Evolutionary conservation across 2,797 vertebrate species (phyloP), one percentile per base, ranked within the genome.

Genomic region (Sciaenops ocellatus): DNA sequence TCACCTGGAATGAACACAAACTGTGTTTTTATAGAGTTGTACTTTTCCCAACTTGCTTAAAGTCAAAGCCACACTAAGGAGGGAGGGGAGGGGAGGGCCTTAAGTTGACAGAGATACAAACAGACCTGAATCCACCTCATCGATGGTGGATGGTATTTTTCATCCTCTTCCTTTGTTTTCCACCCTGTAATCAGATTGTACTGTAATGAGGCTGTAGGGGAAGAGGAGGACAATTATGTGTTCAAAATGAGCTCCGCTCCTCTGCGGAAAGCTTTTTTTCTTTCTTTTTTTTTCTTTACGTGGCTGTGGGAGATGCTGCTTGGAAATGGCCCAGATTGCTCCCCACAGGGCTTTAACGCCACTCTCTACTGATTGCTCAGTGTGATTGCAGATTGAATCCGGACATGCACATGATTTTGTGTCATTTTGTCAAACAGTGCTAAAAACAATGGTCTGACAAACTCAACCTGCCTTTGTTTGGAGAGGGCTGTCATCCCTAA

Each of bases 161-260:
- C 83, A 87, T 84, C 67, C 34, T 60, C 79, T 75, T 73, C 71
- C 87, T 85, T 91, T 90, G 88, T 90, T 90, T 93, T 86, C 74
- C 76, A 74, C 60, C 79, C 82, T 87, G 85, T 92, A 93, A 93
- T 92, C 90, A 90, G 83, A 91, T 90, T 88, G 81, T 61, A 60
- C 80, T 68, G 82, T 91, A 93, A 94, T 94, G 92, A 93, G 87
- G 86, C 92, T 92, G 89, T 79, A 83, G 90, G 90, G 89, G 85
- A 85, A 88, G 81, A 85, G 26, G 89, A 88, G 85, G 84, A 93
- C 93, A 93, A 94, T 94, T 94, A 93, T 85, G 84, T 82, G 85
- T 91, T 93, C 80, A 82, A 93, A 95, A 95, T 94, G 90, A 94
- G 92, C 90, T 92, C 86, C 82, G 93, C 91, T 93, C 87, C 91